phyloP scores from a whole-genome alignment of 2,888 invertebrate genomes.

The Resseliella maxima region DNA sequence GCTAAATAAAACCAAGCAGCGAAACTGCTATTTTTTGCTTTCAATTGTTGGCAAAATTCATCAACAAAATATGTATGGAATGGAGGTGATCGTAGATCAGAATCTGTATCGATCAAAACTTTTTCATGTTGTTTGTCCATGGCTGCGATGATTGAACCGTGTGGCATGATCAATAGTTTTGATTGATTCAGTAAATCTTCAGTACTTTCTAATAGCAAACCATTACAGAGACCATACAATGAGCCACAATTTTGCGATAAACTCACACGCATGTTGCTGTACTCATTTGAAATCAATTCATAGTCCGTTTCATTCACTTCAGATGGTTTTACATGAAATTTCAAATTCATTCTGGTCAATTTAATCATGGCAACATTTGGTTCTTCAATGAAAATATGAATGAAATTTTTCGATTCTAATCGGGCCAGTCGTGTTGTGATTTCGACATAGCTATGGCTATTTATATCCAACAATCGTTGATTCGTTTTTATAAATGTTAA shows the following conservation, averaged over 20 bases:
- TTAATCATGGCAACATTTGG: not conserved
- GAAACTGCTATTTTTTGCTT: conserved; percentile 18
- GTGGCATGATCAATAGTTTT: conserved; percentile 39
- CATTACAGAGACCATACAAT: conserved; percentile 1
- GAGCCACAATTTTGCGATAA: conserved; percentile 7
- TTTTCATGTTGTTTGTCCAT: not conserved
- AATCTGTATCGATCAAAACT: not conserved
- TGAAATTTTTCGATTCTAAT: not conserved
- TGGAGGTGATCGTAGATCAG: not conserved
- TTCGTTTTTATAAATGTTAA: not conserved
- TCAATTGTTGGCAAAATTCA: not conserved
- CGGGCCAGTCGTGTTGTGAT: conserved; percentile 6
- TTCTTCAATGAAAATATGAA: conserved; percentile 38
- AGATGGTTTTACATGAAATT: not conserved
- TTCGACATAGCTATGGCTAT: not conserved
- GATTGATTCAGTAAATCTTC: not conserved
- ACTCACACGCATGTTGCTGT: not conserved
- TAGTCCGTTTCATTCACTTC: not conserved
- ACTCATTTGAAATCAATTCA: conserved; percentile 45
- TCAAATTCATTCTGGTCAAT: conserved; percentile 41
- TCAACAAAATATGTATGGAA: not conserved
- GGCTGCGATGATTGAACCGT: not conserved
- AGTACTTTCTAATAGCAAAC: conserved; percentile 10
- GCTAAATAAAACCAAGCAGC: conserved; percentile 55
- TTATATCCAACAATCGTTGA: not conserved